Conservation (phyloP, 2,888 invertebrate genomes). For the Tetropium fuscum region DNA sequence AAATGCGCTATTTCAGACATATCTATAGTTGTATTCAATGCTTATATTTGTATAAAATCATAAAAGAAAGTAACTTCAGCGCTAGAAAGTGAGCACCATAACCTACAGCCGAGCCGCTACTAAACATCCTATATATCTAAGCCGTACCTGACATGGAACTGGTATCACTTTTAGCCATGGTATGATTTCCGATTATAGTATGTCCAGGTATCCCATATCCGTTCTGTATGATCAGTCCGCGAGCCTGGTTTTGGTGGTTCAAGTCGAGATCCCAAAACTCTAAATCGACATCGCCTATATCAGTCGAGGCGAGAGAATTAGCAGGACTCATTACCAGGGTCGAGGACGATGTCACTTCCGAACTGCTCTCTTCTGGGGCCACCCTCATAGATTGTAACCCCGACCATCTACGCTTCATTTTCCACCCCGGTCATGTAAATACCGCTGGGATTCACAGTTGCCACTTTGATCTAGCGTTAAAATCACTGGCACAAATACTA, state of each 20-base stretch:
- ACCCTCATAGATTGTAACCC: slow-evolving; percentile 76
- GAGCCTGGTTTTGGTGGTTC: slow-evolving; percentile 65
- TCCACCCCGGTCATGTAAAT: slow-evolving; percentile 15
- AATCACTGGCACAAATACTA: slow-evolving; percentile 19
- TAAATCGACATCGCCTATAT: slow-evolving; percentile 81
- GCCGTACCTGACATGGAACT: slow-evolving; percentile 66
- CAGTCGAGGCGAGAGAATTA: slow-evolving; percentile 80
- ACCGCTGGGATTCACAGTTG: background rate
- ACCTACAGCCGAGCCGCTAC: background rate
- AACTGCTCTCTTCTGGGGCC: slow-evolving; percentile 78
- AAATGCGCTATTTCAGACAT: too few species aligned
- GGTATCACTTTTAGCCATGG: slow-evolving; percentile 64
- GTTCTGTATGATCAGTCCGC: slow-evolving; percentile 59
- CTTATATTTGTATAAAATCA: slow-evolving; percentile 4
- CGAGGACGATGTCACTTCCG: slow-evolving; percentile 82
- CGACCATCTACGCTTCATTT: slow-evolving; percentile 84
- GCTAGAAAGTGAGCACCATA: slow-evolving; percentile 12
- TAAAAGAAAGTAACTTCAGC: background rate
- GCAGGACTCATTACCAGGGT: slow-evolving; percentile 78
- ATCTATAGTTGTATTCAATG: too few species aligned
- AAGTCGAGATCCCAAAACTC: slow-evolving; percentile 84
- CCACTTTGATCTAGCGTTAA: slow-evolving; percentile 23
- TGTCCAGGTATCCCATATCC: slow-evolving; percentile 61
- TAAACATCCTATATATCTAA: background rate
- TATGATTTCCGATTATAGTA: slow-evolving; percentile 59